Conservation (phyloP, 2,113 vertebrate species). For the Balaeniceps rex region DNA sequence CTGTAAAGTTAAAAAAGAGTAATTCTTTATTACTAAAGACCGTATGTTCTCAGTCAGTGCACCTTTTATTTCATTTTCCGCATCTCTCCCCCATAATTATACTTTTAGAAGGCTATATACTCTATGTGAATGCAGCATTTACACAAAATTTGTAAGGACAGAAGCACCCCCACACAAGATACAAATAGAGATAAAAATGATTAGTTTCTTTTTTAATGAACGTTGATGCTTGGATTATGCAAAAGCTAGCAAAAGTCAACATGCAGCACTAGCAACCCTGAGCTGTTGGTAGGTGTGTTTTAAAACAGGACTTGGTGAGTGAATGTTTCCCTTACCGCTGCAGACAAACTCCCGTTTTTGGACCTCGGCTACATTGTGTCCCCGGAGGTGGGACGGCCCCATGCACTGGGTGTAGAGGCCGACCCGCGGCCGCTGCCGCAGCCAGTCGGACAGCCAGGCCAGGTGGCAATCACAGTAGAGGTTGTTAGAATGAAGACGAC, state of each 20-base stretch:
- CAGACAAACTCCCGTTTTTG: slow-evolving; percentile 96
- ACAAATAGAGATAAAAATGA: rapidly evolving
- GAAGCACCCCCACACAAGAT: not conserved
- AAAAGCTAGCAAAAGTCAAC: not conserved
- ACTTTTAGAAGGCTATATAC: not conserved
- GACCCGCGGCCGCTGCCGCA: slow-evolving; percentile 92
- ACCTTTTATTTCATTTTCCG: not conserved
- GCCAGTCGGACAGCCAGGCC: slow-evolving; percentile 98
- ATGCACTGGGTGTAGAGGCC: slow-evolving; percentile 98
- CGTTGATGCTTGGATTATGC: not conserved
- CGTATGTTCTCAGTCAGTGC: not conserved
- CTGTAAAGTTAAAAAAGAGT: not conserved
- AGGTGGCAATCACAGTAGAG: slow-evolving; percentile 95
- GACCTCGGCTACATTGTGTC: slow-evolving; percentile 96
- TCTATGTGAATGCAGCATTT: not conserved
- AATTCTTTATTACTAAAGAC: not conserved
- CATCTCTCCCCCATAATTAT: not conserved
- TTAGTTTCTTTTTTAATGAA: not conserved
- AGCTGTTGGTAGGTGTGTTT: not conserved
- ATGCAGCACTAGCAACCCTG: rapidly evolving
- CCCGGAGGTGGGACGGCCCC: slow-evolving; percentile 88
- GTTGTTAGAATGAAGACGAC: slow-evolving; percentile 98
- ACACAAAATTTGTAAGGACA: not conserved
- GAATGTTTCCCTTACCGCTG: slow-evolving; percentile 77
- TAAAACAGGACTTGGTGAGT: rapidly evolving